Evolutionary conservation across 2,113 vertebrate species (phyloP).

Genomic region (Ranitomeya imitator): DNA sequence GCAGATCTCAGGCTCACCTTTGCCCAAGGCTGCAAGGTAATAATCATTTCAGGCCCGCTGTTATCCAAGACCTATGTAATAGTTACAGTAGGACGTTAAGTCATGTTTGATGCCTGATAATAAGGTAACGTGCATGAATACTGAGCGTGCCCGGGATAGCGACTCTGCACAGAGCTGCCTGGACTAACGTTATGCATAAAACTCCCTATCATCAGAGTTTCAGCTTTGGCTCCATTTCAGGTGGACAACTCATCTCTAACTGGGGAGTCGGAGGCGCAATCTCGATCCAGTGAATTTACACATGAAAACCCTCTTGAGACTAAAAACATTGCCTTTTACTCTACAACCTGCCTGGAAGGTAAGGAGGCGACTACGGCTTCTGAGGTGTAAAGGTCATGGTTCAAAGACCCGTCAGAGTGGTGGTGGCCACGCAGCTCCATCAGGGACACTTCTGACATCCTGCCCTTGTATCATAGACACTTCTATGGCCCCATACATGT

Average conservation of each 20-base stretch:
- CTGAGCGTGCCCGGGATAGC: too few relatives aligned
- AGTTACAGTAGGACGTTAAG: too few relatives aligned
- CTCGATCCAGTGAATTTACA: slow-evolving; percentile 74
- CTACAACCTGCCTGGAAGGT: slow-evolving; percentile 82
- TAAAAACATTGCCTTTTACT: slow-evolving; percentile 78
- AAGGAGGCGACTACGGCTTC: neutral
- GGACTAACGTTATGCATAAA: too few relatives aligned
- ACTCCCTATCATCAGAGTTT: neutral
- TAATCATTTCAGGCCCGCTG: neutral
- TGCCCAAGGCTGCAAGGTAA: slow-evolving; percentile 77
- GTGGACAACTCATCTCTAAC: slow-evolving; percentile 82
- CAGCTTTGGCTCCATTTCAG: slow-evolving; percentile 59
- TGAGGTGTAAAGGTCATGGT: neutral
- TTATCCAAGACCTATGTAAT: too few relatives aligned
- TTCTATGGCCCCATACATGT: neutral
- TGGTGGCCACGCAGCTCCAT: neutral
- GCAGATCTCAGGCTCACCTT: slow-evolving; percentile 74
- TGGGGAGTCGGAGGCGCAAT: slow-evolving; percentile 78
- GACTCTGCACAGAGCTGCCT: too few relatives aligned
- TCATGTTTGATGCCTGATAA: neutral
- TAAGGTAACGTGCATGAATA: too few relatives aligned
- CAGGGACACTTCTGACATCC: neutral
- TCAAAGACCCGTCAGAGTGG: neutral
- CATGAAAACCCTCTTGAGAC: slow-evolving; percentile 78
- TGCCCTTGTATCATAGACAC: neutral